Conservation (phyloP, 92 coral and sea anemone species). For the Desmophyllum pertusum region DNA sequence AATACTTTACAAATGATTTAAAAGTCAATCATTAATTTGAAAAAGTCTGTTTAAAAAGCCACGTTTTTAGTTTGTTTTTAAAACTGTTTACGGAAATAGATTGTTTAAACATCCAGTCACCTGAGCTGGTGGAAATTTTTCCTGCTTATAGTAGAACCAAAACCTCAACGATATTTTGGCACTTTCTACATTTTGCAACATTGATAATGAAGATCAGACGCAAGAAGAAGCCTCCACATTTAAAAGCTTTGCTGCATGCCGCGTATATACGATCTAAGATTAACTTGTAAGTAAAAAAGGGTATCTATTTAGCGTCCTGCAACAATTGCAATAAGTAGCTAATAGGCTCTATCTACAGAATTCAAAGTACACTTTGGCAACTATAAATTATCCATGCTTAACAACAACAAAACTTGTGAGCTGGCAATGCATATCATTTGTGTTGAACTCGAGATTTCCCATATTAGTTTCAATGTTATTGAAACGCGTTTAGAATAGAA, state of each 20-base stretch:
- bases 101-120: no score
- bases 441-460: neutral
- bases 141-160: constrained; percentile 7
- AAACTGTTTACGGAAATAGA: no score
- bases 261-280: no score
- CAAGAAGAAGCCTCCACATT: neutral
- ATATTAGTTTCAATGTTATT: constrained; percentile 20
- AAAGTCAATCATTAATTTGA: no score
- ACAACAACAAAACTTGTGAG: constrained; percentile 30
- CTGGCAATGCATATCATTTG: neutral
- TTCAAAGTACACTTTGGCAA: constrained; percentile 49
- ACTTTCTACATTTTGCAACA: constrained; percentile 2
- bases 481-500: constrained; percentile 9
- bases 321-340: constrained; percentile 31
- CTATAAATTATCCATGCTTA: constrained; percentile 42
- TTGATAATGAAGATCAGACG: neutral
- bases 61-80: no score
- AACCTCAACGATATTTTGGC: no score
- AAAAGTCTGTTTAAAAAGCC: no score
- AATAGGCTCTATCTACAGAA: constrained; percentile 42
- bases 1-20: no score
- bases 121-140: neutral
- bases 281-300: neutral
- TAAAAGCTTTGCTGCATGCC: no score
- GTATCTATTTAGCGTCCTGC: neutral